Conservation (phyloP, 2,113 vertebrate species). For the Fulmarus glacialis region DNA sequence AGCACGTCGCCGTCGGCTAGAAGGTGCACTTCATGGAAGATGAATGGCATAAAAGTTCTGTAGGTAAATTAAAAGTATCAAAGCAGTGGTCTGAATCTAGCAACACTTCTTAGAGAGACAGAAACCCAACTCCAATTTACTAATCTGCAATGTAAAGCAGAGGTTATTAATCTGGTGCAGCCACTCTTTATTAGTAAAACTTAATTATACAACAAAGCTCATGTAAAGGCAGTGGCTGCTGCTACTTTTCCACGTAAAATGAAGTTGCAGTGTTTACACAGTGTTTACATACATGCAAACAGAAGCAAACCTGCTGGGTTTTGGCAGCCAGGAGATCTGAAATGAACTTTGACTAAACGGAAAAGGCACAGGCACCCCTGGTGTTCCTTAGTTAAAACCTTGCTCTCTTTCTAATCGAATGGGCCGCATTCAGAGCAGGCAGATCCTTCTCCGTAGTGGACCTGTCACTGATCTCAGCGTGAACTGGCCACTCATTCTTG, state of each 20-base stretch:
- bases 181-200: background rate
- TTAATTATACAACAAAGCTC: background rate
- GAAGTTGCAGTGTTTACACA: background rate
- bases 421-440: background rate
- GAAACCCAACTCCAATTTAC: background rate
- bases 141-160: background rate
- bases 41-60: background rate
- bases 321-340: background rate
- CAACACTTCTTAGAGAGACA: background rate
- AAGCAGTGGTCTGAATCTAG: background rate
- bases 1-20: background rate
- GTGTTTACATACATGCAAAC: background rate
- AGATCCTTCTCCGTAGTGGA: background rate
- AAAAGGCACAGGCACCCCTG: background rate
- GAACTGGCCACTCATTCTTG: background rate
- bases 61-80: background rate
- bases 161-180: background rate
- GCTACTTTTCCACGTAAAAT: background rate
- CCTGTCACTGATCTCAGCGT: background rate
- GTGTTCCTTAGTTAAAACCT: background rate
- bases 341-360: background rate
- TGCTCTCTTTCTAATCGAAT: background rate
- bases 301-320: background rate
- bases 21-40: background rate
- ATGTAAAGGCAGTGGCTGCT: background rate